Evolutionary conservation across 2,888 invertebrate genomes (phyloP), one percentile per base, ranked within the genome.

Genomic region (Heliconius ethilla): DNA sequence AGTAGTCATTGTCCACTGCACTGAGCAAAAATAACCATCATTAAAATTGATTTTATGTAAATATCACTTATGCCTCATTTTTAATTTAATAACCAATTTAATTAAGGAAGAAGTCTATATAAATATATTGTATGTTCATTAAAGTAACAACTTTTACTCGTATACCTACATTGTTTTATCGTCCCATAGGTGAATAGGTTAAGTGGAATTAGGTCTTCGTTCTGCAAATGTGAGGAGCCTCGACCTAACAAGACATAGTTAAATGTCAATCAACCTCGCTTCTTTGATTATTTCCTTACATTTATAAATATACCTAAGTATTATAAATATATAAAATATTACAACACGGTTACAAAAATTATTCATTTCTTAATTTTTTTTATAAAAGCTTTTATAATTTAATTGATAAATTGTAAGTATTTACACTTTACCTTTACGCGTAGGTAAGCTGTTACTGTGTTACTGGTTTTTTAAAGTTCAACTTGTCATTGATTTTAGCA

Each of bases 151-250:
- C 55, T 45, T 76, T 72, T 76, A 76, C 55, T 65, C 70, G 65
- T 70, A 40, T 62, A 72, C 59, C 33, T 37, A 37, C 27, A 63
- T 33, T n/a, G 65, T 76, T 70, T 65, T 65, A 74, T 73, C 77
- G 73, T 67, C 78, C 72, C 72, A 67, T 62, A 67, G 78, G 75
- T 65, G 79, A 81, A 83, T 85, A 82, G 85, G 85, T 84, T 83
- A 82, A 77, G 78, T 81, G 82, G 81, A 83, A 83, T 83, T 83
- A 82, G 83, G 83, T 82, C 81, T 83, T 81, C 77, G 82, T 80
- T 81, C 79, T 78, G 82, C 82, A 82, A 83, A 82, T 83, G 82
- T 79, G 80, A 83, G 84, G 84, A 84, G 84, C 83, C 77, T 77
- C 83, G 83, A 81, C 81, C 82, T 82, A 80, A 80, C 76, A 79